Percentiles rank a stretch among this genome's conserved stretches.
Conservation (phyloP, 2,888 invertebrate genomes). For the Spodoptera picta region DNA sequence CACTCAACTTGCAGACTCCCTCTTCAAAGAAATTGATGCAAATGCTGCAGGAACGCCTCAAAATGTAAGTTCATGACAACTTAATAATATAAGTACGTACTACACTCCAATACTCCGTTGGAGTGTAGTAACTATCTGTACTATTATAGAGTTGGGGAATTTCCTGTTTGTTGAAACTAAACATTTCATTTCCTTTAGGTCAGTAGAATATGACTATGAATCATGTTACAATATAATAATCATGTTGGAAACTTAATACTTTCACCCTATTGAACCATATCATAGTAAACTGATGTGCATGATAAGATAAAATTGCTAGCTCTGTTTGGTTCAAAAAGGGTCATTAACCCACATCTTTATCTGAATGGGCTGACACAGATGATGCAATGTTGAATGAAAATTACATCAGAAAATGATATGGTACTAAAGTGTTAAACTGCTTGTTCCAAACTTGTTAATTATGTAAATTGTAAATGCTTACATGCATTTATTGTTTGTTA, state of each 20-base stretch:
- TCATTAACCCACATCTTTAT: conserved; percentile 42
- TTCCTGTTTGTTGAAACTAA: conserved; percentile 9
- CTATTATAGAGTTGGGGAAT: conserved; percentile 7
- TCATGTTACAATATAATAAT: conserved; percentile 8
- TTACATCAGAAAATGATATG: conserved; percentile 29
- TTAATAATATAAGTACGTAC: background rate
- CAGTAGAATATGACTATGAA: conserved; percentile 10
- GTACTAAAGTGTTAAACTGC: background rate
- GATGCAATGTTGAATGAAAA: conserved; percentile 30
- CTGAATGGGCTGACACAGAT: conserved; percentile 13
- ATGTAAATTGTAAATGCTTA: conserved; percentile 4
- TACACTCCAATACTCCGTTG: background rate
- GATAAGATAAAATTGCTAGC: conserved; percentile 32
- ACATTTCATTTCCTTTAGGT: conserved; percentile 17
- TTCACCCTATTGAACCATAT: background rate
- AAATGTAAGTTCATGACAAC: conserved; percentile 84
- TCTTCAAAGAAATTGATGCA: conserved; percentile 94
- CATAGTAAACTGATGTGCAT: conserved; percentile 5
- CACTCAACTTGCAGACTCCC: conserved; percentile 94
- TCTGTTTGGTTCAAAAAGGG: conserved; percentile 2
- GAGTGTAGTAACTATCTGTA: background rate
- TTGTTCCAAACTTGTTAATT: conserved; percentile 2
- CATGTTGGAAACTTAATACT: conserved; percentile 1
- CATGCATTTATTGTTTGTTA: background rate
- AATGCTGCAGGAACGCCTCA: conserved; percentile 90